These are phyloP conservation scores for Neodon shergylaensis DNA, from an alignment of 2,113 vertebrate species.

Conservation along the genomic window DNA sequence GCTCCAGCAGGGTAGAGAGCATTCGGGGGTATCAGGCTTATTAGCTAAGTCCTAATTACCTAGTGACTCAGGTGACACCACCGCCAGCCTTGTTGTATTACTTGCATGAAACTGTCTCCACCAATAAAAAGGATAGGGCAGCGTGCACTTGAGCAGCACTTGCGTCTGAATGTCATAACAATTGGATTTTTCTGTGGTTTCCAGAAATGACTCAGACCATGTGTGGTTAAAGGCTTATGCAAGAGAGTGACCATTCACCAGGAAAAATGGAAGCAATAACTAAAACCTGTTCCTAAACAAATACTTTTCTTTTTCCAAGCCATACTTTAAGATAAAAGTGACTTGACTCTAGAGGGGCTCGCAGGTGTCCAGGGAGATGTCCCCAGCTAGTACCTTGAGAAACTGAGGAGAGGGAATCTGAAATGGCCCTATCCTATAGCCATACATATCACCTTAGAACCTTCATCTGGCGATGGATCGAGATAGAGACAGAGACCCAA, in stretches of 20 bases:
- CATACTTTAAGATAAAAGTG: conserved; percentile 46
- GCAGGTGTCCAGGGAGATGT: no score
- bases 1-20: conserved; percentile 80
- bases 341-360: no score
- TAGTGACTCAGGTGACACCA: conserved; percentile 80
- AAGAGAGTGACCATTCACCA: neutral
- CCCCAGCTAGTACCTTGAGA: no score
- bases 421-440: no score
- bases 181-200: conserved; percentile 70
- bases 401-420: no score
- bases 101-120: conserved; percentile 72
- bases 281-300: conserved; percentile 72
- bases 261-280: conserved; percentile 76
- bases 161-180: conserved; percentile 69
- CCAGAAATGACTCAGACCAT: conserved; percentile 72
- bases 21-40: conserved; percentile 77
- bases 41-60: conserved; percentile 77
- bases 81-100: conserved; percentile 77
- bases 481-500: no score
- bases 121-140: conserved; percentile 64
- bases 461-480: no score
- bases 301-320: conserved; percentile 70
- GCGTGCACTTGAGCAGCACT: neutral
- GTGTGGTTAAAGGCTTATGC: conserved; percentile 68
- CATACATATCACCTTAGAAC: no score